Base-by-base conservation (phyloP, 2,797 vertebrate species). In the Megaceryle alcyon region DNA sequence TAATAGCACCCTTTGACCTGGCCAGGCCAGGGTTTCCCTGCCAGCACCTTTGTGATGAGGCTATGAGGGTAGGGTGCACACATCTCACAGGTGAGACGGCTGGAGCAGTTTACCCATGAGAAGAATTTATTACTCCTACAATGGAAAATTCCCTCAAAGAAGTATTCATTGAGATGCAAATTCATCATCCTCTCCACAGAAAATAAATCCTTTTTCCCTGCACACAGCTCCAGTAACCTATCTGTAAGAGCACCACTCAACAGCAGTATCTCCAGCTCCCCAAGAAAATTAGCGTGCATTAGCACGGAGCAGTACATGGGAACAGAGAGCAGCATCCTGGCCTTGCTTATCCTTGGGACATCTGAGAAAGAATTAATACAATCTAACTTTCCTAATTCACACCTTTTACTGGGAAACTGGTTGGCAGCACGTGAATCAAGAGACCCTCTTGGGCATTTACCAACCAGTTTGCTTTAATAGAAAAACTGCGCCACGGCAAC, bases 61-160 rank as follows among this genome's bases (percentile, higher is more conserved):
- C 72, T 64, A 28, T 1, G 2, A 65, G 37, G 16, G 23, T 3
- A 51, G 41, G 69, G 33, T 31, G 15, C 0, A 2, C 17, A 8
- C 28, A 25, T 19, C 21, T 33, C 26, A 6, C 53, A 35, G 41
- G 11, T 41, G 49, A 77, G 26, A 18, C 0, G 4, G 9, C 0
- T 51, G 48, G 39, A 69, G 8, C 53, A 49, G 21, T 41, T 76
- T 66, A 68, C 10, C 43, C 17, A 8, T 0, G 1, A 53, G 75
- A 54, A 51, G 59, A 68, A 75, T 77, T 64, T 70, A 14, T 86
- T 83, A 65, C 9, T 76, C 57, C 70, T 51, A 20, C 46, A 82
- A 35, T 7, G n/a, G 85, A 90, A 90, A 90, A 81, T 76, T 94
- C 87, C 91, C 92, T 75, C 59, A 43, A 94, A 88, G 91, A 85